Conservation (phyloP, 2,888 invertebrate species). For the Maniola hyperantus region DNA sequence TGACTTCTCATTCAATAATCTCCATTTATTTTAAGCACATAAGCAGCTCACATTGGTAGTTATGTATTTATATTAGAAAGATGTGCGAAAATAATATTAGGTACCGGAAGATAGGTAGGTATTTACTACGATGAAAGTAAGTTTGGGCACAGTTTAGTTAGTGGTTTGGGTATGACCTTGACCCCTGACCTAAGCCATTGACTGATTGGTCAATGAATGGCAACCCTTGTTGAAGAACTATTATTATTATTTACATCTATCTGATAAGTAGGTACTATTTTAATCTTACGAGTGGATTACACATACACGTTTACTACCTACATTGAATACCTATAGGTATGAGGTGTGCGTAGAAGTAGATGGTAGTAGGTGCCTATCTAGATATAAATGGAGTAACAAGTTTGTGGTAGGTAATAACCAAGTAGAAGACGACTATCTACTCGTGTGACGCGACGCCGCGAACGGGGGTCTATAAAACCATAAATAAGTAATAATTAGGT, state of each 20-base stretch:
- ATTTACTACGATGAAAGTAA: background rate
- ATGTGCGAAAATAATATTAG: background rate
- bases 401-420: background rate
- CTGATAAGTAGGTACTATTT: background rate
- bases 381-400: conserved; percentile 25
- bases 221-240: background rate
- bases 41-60: background rate
- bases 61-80: too few species aligned
- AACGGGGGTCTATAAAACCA: conserved; percentile 27
- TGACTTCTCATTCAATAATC: background rate
- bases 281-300: background rate
- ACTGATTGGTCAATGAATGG: conserved; percentile 33
- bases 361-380: conserved; percentile 22
- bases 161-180: conserved; percentile 53
- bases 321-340: too few species aligned
- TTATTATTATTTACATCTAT: background rate
- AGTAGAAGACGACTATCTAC: too few species aligned
- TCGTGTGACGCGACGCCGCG: too few species aligned
- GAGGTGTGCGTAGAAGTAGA: background rate
- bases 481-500: conserved; percentile 52
- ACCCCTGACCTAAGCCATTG: conserved; percentile 46
- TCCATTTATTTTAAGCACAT: background rate
- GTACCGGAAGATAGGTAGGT: too few species aligned
- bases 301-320: background rate
- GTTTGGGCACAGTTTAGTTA: too few species aligned